Evolutionary conservation across 2,888 invertebrate species (phyloP), one percentile per base, ranked within the genome.

Genomic region (Nephrotoma guestfalica): DNA sequence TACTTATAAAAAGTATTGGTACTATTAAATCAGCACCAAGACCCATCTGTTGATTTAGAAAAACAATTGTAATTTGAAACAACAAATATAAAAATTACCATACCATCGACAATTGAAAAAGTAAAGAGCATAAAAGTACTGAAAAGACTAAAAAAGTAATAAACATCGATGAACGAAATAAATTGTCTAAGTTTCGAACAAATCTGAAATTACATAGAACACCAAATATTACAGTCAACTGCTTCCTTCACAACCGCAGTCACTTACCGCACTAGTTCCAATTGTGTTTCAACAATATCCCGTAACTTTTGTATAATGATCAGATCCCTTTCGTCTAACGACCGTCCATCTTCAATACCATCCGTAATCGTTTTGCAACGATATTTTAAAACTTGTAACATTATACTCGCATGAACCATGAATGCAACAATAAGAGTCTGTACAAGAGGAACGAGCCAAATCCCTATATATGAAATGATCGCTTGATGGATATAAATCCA

Each of bases 121-220:
- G 40, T 18, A 87, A 7, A n/a, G 71, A 45, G 41, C 87, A 87
- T 6, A 87, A 6, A 13, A 87, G 42, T 18, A 87, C 18, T 5
- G 87, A 87, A 84, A 86, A 87, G 18, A 86, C 41, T 57, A 86
- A 43, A 43, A 86, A 86, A 47, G 86, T 86, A 15, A 87, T 5
- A 57, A 87, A 86, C 41, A 87, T 41, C 18, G 87, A 18, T 15
- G 45, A 41, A n/a, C 86, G 51, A 42, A 86, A 86, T n/a, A 87
- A 84, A n/a, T 18, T 43, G 30, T 85, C 40, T 15, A 87, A 41
- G 6, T 42, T 83, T 83, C 40, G 40, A 0, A 86, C 86, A 86
- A 30, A 86, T 45, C 86, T 86, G 18, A 85, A 85, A 83, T 9
- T 40, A 83, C 30, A 42, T 15, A 43, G 6, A 15, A 71, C 9